Conservation (phyloP, 2,888 invertebrate species). For the Stenodema calcarata region DNA sequence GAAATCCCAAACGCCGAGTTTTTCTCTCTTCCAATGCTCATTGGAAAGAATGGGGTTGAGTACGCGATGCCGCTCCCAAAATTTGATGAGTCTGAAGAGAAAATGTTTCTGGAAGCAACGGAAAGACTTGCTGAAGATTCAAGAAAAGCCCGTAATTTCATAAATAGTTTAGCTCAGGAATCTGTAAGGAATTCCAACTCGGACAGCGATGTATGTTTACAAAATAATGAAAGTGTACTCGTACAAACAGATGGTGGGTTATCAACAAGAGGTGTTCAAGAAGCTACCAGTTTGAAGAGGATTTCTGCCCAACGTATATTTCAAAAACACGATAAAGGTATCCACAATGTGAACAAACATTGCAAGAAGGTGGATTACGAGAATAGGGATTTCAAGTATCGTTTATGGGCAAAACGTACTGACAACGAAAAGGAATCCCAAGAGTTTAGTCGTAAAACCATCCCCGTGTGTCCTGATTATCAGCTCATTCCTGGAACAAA, state of each 20-base stretch:
- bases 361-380: background rate
- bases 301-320: too few species aligned
- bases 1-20: constrained; percentile 2
- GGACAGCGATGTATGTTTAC: background rate
- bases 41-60: constrained; percentile 42
- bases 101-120: constrained; percentile 21
- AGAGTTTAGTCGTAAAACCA: background rate
- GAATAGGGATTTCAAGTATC: background rate
- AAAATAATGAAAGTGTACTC: background rate
- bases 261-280: too few species aligned
- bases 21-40: constrained; percentile 42
- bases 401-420: background rate
- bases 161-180: background rate
- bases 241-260: too few species aligned
- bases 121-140: constrained; percentile 38
- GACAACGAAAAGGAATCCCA: background rate
- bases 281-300: too few species aligned
- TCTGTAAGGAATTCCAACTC: background rate
- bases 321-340: too few species aligned
- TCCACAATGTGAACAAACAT: too few species aligned
- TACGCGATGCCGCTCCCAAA: constrained; percentile 18
- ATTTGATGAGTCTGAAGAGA: constrained; percentile 18
- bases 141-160: constrained; percentile 11
- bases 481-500: background rate
- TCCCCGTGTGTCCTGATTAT: background rate